These are phyloP conservation scores for Lasiurus cinereus DNA, from an alignment of 2,113 vertebrate species.

Conservation along the genomic window DNA sequence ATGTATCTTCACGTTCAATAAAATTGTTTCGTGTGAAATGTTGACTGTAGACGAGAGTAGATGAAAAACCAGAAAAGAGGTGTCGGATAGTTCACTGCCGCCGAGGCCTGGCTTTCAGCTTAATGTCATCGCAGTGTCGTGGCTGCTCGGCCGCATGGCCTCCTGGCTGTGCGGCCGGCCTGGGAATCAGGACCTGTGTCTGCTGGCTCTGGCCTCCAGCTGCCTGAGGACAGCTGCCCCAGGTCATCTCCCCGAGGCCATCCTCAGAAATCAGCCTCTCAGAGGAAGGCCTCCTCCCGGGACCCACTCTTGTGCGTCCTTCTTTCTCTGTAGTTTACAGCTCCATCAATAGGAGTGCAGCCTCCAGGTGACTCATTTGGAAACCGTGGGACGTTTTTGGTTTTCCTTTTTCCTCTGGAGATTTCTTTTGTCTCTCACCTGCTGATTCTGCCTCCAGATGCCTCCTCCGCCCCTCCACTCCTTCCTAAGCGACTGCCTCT, in stretches of 20 bases:
- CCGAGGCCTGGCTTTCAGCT: background rate
- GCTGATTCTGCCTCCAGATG: background rate
- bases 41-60: background rate
- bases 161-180: background rate
- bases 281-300: background rate
- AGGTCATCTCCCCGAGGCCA: rapidly evolving
- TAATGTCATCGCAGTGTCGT: no score
- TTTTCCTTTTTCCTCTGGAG: background rate
- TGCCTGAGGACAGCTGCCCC: background rate
- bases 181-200: background rate
- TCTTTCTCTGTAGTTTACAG: background rate
- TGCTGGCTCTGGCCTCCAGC: background rate
- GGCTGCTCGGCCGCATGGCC: background rate
- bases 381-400: background rate
- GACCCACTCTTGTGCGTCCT: background rate
- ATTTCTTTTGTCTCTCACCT: background rate
- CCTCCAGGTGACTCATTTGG: background rate
- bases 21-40: background rate
- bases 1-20: background rate
- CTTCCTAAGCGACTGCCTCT: background rate
- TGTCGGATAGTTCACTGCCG: background rate
- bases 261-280: background rate
- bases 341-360: rapidly evolving
- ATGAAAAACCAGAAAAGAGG: background rate
- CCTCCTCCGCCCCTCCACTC: background rate